Percentiles rank a stretch among this genome's conserved stretches.
Conservation (phyloP, 2,888 invertebrate genomes). For the Pollenia amentaria region DNA sequence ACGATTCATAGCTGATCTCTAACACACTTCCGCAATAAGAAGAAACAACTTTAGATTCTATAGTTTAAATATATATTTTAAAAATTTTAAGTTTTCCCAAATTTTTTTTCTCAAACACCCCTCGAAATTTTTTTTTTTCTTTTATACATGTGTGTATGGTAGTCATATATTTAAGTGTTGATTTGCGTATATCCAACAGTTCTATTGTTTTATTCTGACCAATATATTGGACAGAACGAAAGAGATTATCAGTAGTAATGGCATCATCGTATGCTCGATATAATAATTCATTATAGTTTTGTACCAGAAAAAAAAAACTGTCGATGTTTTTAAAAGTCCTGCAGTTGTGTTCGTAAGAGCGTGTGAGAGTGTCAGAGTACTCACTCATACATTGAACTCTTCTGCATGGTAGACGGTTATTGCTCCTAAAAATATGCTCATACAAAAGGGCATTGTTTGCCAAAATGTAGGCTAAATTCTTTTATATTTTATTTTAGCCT, state of each 20-base stretch:
- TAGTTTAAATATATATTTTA: too few relatives aligned
- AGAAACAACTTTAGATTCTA: too few relatives aligned
- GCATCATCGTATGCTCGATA: constrained; percentile 47
- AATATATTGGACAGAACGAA: constrained; percentile 40
- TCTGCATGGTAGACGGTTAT: constrained; percentile 55
- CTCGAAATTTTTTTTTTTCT: too few relatives aligned
- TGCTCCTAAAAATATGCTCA: constrained; percentile 52
- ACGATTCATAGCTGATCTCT: too few relatives aligned
- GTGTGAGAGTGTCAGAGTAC: background rate
- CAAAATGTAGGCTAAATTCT: constrained; percentile 60
- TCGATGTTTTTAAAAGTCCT: constrained; percentile 24
- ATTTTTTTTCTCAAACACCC: too few relatives aligned
- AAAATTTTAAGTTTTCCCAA: too few relatives aligned
- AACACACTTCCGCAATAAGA: too few relatives aligned
- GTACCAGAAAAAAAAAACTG: constrained; percentile 29
- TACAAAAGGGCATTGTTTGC: constrained; percentile 54
- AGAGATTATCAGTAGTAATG: constrained; percentile 55
- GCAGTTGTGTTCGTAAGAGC: background rate
- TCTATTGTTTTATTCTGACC: constrained; percentile 62
- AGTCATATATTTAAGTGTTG: constrained; percentile 23
- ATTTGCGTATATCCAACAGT: constrained; percentile 37
- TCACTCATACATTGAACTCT: constrained; percentile 51
- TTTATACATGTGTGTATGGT: background rate
- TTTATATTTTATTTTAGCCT: constrained; percentile 17
- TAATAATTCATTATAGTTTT: constrained; percentile 59